Percentiles rank a stretch among this genome's conserved stretches.
Evolutionary conservation across 2,888 invertebrate genomes (phyloP).

Genomic region (Mamestra brassicae): DNA sequence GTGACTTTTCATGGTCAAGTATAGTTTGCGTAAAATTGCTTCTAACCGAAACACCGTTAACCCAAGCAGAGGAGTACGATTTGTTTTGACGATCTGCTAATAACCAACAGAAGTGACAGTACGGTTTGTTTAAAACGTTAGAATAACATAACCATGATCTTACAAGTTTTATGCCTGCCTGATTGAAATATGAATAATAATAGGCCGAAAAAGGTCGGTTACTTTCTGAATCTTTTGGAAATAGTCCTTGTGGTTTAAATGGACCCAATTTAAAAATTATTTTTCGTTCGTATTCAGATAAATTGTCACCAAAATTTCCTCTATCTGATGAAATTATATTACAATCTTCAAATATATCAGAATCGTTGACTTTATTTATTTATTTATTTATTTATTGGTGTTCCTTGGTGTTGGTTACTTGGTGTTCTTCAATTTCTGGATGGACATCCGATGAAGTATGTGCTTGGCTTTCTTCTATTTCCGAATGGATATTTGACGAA

Average conservation of each 20-base stretch:
- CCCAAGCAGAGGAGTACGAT: slow-evolving; percentile 53
- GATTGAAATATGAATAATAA: slow-evolving; percentile 25
- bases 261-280: slow-evolving; percentile 9
- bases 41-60: slow-evolving; percentile 63
- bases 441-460: slow-evolving; percentile 3
- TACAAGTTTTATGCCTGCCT: slow-evolving; percentile 38
- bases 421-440: neutral
- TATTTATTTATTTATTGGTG: too few relatives aligned
- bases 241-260: slow-evolving; percentile 14
- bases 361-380: slow-evolving; percentile 4
- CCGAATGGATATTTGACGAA: slow-evolving; percentile 1
- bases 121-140: slow-evolving; percentile 7
- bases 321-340: too few relatives aligned
- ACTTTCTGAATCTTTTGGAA: slow-evolving; percentile 1
- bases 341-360: neutral
- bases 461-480: slow-evolving; percentile 4
- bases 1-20: slow-evolving; percentile 6
- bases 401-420: too few relatives aligned
- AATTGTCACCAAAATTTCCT: too few relatives aligned
- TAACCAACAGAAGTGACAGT: slow-evolving; percentile 12
- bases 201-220: neutral
- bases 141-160: slow-evolving; percentile 17
- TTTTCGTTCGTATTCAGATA: slow-evolving; percentile 10
- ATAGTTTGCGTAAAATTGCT: slow-evolving; percentile 54
- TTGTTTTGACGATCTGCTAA: slow-evolving; percentile 30